Conservation (phyloP, 2,113 vertebrate genomes). For the Colossoma macropomum region DNA sequence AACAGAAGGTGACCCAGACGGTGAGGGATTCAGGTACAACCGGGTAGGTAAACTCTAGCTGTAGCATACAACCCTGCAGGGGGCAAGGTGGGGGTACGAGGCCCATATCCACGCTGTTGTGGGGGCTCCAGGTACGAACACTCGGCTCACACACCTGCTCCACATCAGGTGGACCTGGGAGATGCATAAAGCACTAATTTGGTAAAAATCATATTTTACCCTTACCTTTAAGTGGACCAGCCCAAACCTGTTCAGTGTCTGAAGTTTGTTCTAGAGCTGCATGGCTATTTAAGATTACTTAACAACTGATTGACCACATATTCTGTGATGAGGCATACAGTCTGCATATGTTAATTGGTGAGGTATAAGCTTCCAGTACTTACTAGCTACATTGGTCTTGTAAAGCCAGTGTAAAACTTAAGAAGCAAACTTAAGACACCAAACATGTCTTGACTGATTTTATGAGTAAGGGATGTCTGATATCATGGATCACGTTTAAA, state of each 20-base stretch:
- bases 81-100: slow-evolving; percentile 85
- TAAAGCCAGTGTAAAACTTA: too few species aligned
- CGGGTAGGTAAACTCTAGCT: slow-evolving; percentile 88
- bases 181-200: neutral
- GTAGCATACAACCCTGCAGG: slow-evolving; percentile 91
- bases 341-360: too few species aligned
- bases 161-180: slow-evolving; percentile 94
- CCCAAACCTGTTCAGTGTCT: too few species aligned
- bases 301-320: too few species aligned
- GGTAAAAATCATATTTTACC: neutral
- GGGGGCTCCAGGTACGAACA: slow-evolving; percentile 95
- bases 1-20: slow-evolving; percentile 95
- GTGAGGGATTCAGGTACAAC: slow-evolving; percentile 91
- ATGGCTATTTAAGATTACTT: too few species aligned
- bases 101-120: slow-evolving; percentile 84
- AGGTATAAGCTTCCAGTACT: too few species aligned
- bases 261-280: neutral
- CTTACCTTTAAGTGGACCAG: too few species aligned
- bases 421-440: too few species aligned
- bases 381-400: too few species aligned
- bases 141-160: slow-evolving; percentile 96
- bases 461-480: too few species aligned
- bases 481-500: neutral
- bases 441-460: too few species aligned
- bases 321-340: too few species aligned